Evolutionary conservation across 37 sponge, comb jelly and placozoan genomes (phyloP).

Genomic region (Aphrocallistes beatrix): DNA sequence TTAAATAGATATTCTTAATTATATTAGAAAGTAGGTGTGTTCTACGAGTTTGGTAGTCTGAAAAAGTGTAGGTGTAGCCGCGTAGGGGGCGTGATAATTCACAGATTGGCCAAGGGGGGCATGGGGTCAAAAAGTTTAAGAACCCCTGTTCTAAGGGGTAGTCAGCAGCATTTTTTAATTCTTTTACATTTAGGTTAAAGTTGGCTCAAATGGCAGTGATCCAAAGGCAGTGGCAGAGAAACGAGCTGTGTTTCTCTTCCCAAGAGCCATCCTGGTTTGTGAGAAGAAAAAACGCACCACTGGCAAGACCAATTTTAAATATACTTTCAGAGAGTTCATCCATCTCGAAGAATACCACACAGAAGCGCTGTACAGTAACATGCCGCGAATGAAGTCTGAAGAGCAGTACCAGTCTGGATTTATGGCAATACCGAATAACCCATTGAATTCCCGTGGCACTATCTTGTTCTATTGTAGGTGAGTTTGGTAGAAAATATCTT

Average conservation of each 20-base stretch:
- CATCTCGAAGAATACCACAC: background rate
- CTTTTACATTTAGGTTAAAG: background rate
- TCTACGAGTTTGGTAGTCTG: too few relatives aligned
- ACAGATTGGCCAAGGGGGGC: too few relatives aligned
- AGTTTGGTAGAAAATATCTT: background rate
- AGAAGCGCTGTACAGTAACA: background rate
- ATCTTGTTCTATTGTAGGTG: background rate
- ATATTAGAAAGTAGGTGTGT: too few relatives aligned
- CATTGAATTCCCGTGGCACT: too few relatives aligned
- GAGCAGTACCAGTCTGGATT: conserved; percentile 8
- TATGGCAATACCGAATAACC: background rate
- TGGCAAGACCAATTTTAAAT: background rate
- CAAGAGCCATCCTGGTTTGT: background rate
- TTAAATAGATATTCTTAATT: too few relatives aligned
- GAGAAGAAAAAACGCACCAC: background rate
- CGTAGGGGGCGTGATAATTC: too few relatives aligned
- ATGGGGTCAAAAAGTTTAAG: too few relatives aligned
- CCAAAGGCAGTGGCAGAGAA: background rate
- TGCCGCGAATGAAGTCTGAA: background rate
- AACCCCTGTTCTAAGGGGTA: too few relatives aligned
- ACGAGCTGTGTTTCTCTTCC: conserved; percentile 5
- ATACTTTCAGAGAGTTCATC: background rate
- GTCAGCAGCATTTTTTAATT: too few relatives aligned
- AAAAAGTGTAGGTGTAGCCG: too few relatives aligned
- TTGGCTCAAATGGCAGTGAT: background rate